Percentiles rank a stretch among this genome's conserved stretches.
Conservation (phyloP, 1,140 invertebrate species). For the Meteorus sp. region DNA sequence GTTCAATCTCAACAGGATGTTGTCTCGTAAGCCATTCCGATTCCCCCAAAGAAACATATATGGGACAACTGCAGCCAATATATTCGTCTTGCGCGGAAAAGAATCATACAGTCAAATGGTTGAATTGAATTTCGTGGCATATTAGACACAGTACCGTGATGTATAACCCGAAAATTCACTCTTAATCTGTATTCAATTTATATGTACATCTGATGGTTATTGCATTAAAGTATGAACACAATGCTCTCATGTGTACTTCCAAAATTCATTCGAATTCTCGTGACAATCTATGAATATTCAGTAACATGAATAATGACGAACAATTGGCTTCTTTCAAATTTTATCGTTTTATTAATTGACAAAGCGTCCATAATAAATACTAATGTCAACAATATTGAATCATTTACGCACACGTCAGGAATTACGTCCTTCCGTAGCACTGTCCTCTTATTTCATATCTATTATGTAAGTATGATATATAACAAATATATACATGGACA, state of each 20-base stretch:
- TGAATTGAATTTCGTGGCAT: too few species aligned
- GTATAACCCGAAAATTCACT: too few species aligned
- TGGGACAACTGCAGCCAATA: neutral
- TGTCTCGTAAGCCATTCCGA: neutral
- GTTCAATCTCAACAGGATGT: slow-evolving; percentile 24
- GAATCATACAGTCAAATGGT: neutral
- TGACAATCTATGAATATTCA: neutral
- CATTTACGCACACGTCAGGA: slow-evolving; percentile 34
- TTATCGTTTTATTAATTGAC: slow-evolving; percentile 60
- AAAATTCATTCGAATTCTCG: neutral
- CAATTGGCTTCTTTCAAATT: slow-evolving; percentile 42
- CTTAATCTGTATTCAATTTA: too few species aligned
- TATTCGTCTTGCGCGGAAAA: neutral
- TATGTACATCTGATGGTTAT: too few species aligned
- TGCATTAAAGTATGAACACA: too few species aligned
- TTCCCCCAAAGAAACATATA: slow-evolving; percentile 4
- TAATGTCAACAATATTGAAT: slow-evolving; percentile 35
- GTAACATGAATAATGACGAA: slow-evolving; percentile 7
- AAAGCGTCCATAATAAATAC: slow-evolving; percentile 60
- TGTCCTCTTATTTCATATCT: slow-evolving; percentile 22
- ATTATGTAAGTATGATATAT: slow-evolving; percentile 35
- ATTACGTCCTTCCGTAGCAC: too few species aligned
- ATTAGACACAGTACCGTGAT: too few species aligned
- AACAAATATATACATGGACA: slow-evolving; percentile 58
- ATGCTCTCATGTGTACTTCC: neutral